These are phyloP conservation scores for Bombyx mandarina DNA, from an alignment of 1,140 invertebrate genomes.

Conservation along the genomic window DNA sequence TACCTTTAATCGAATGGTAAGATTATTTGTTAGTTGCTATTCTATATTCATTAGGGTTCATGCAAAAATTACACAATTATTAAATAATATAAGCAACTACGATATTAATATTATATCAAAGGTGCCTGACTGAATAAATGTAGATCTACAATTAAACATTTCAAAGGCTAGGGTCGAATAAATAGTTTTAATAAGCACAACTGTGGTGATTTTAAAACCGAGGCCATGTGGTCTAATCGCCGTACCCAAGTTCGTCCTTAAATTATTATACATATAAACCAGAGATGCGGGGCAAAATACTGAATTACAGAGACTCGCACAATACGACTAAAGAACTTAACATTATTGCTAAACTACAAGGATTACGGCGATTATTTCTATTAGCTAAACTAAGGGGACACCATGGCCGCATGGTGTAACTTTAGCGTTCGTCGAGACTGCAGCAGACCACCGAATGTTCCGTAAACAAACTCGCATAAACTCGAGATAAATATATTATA, in stretches of 20 bases:
- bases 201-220: constrained; percentile 46
- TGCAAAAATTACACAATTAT: constrained; percentile 31
- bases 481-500: too few relatives aligned
- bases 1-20: too few relatives aligned
- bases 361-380: constrained; percentile 30
- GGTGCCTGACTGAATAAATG: too few relatives aligned
- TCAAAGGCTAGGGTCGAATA: constrained; percentile 54
- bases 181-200: constrained; percentile 28
- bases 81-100: constrained; percentile 22
- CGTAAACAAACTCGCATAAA: not conserved
- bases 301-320: too few relatives aligned
- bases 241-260: constrained; percentile 18
- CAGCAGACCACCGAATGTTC: constrained; percentile 15
- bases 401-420: constrained; percentile 67
- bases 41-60: constrained; percentile 16
- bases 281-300: constrained; percentile 3
- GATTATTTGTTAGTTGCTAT: constrained; percentile 20
- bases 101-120: too few relatives aligned
- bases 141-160: constrained; percentile 44
- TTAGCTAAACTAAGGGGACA: constrained; percentile 48
- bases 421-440: constrained; percentile 31
- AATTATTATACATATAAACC: not conserved
- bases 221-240: constrained; percentile 50
- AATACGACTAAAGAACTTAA: not conserved
- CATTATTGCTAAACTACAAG: constrained; percentile 8